phyloP scores from a whole-genome alignment of 2,797 vertebrate species.

The Urosaurus nigricauda region DNA sequence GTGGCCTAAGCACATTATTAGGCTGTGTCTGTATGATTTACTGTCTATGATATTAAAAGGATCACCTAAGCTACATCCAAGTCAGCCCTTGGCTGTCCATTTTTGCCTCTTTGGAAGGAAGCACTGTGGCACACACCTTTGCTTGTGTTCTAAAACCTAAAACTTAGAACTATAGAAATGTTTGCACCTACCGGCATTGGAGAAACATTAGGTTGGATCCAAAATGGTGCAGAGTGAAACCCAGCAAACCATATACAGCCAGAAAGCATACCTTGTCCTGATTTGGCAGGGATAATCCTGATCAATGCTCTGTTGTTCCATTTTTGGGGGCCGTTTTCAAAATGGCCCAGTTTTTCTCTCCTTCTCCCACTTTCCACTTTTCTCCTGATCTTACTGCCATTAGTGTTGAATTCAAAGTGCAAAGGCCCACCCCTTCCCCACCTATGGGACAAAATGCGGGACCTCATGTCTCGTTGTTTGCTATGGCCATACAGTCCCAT shows the following conservation, averaged over 20 bases:
- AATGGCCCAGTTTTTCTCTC: too few relatives aligned
- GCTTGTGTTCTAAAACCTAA: background rate
- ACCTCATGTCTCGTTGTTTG: too few relatives aligned
- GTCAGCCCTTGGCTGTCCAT: background rate
- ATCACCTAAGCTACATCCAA: background rate
- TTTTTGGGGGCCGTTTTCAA: too few relatives aligned
- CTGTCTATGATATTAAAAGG: background rate
- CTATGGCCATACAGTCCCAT: too few relatives aligned
- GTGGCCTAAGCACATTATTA: background rate
- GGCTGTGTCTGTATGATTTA: background rate
- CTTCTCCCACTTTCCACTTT: too few relatives aligned
- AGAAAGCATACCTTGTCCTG: background rate
- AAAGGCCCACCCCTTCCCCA: too few relatives aligned
- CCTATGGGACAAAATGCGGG: too few relatives aligned
- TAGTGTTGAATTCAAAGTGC: too few relatives aligned
- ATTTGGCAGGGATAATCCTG: too few relatives aligned
- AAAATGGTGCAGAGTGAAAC: background rate
- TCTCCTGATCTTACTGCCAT: too few relatives aligned
- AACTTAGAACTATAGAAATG: background rate
- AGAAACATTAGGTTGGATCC: background rate
- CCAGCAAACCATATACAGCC: background rate
- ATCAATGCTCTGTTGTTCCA: too few relatives aligned
- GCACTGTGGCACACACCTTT: background rate
- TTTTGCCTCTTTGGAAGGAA: background rate
- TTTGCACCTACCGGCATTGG: background rate